Evolutionary conservation across 2,888 invertebrate species (phyloP), one percentile per base, ranked within the genome.

Genomic region (Phengaris arion): DNA sequence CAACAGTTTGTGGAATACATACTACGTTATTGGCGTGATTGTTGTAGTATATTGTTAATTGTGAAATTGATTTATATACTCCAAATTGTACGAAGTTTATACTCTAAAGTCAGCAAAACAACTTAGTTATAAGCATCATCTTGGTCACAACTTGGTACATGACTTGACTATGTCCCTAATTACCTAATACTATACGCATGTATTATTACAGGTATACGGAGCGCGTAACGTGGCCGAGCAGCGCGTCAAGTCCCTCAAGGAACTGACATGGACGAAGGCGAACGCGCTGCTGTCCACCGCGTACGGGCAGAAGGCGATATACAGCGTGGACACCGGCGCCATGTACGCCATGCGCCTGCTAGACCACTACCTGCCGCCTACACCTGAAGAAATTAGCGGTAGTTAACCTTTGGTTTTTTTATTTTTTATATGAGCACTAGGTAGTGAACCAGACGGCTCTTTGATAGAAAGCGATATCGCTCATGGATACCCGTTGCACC

Each of bases 251-350:
- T 95, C 94, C 0, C 89, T 96, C 13, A 95, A 95, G 86, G 95
- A 96, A 82, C 87, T 95, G 2, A 95, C 96, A 75, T 96, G 96
- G 96, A 94, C 95, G 76, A 96, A 96, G 82, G 96, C 96, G 15
- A 96, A 96, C 85, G 94, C 95, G 74, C 94, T 96, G 74, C 91
- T 96, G 73, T 95, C 95, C 52, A 96, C 96, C 6, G 95, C 95
- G 73, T 95, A 95, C 83, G 96, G 96, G 3, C 95, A 94, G 83
- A 94, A 94, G 82, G 96, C 96, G 0, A 90, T 96, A 35, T 91
- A 93, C 80, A 94, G 96, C 75, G 94, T 97, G 35, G 96, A 96
- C 84, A 94, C 92, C 4, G 96, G 96, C 70, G 95, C 96, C 22
- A 92, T 94, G 2, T 88, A 95, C 77, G 96, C 97, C 35, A 96